Evolutionary conservation across 2,113 vertebrate genomes (phyloP), one percentile per base, ranked within the genome.

Genomic region (Serinus canaria): DNA sequence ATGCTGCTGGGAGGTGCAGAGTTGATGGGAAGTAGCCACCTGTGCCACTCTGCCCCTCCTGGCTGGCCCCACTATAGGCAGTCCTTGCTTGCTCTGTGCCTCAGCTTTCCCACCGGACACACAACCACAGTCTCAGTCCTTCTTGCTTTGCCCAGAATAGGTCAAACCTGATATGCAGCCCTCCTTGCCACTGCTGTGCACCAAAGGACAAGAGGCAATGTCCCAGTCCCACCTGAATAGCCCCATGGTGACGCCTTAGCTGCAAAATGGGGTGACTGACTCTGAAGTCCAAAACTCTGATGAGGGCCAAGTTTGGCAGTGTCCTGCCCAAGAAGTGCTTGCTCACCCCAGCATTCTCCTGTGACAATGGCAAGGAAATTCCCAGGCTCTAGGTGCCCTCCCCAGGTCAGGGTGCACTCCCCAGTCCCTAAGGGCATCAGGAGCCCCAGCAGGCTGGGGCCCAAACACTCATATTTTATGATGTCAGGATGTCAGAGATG

Each of bases 31-130:
- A 81, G 30, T 39, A 87, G 16, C 22, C 33, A 35, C 31, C 27
- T 4, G 2, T 30, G 11, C 14, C 24, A 9, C 31, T 18, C 3
- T 1, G 0, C 6, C 28, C 25, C 6, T n/a, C 3, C 7, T 52
- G 20, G 35, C 31, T 31, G 23, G 35, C 55, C 39, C 37, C 1
- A 2, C 25, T 87, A 44, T 11, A 41, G n/a, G 28, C 2, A 3
- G 19, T 20, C 16, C 22, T 73, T 49, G 35, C 18, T 87, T 73
- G 22, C 53, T 60, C 53, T 0, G 1, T 60, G 55, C 72, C 75
- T 88, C 41, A 33, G 37, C 72, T 92, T 90, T 50, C 58, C 44
- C 44, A 68, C 39, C 25, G 33, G 37, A 53, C 30, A 60, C 33
- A 35, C 6, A n/a, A 44, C 10, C 13, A 24, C 0, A 0, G 22